Evolutionary conservation across 2,888 invertebrate species (phyloP), one percentile per base, ranked within the genome.

Genomic region (Eugnorisma glareosa): DNA sequence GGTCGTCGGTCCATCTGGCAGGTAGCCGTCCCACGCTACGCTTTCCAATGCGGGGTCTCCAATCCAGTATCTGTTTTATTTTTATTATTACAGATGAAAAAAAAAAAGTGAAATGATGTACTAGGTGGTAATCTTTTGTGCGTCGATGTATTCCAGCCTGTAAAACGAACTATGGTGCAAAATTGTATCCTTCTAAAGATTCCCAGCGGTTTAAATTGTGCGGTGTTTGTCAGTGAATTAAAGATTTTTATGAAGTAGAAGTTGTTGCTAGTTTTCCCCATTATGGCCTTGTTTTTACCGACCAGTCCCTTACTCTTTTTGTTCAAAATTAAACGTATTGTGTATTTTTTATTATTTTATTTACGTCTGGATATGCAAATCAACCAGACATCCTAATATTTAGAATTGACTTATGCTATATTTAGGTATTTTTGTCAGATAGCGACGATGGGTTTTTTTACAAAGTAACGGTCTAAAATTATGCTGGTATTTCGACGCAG

Each of bases 321-420:
- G n/a, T 45, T 67, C 21, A 18, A 40, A 40, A 28, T n/a, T 13
- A 45, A 7, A 45, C 11, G 21, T 21, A 21, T 11, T n/a, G 1
- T 37, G 18, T n/a, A 51, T 15, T 31, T 24, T 31, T 63, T 31
- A 43, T 61, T 24, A 31, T 7, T 31, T 70, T 70, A 28, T 70
- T 45, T 43, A 59, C 31, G 24, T 61, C 18, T 59, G 7, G 8
- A 35, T 64, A 64, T 45, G 70, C 35, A 45, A 71, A 71, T 35
- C 7, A 71, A 8, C 2, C 28, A 21, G 7, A 13, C 21, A 40
- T 37, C 21, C 3, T 18, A 40, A 28, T 40, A 28, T 21, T n/a
- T n/a, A 40, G 28, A 37, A 68, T 18, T 8, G 54, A 40, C 21
- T 28, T 21, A 15, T 7, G 54, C 21, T 40, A n/a, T 51, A 48